Conservation (phyloP, 2,797 vertebrate genomes). For the Anas acuta region DNA sequence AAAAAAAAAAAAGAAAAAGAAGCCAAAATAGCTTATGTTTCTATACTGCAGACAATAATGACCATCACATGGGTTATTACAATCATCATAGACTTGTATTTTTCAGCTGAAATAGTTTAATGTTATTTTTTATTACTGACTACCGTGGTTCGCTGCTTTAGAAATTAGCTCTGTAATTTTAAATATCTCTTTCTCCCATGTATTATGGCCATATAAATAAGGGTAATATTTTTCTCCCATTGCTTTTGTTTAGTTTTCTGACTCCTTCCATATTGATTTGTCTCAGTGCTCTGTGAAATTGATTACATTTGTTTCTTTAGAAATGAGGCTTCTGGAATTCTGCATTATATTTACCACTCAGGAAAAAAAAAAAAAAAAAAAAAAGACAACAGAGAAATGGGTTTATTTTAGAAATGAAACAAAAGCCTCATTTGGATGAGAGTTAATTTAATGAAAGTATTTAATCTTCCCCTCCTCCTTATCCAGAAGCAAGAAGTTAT, state of each 20-base stretch:
- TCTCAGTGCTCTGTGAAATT: constrained; percentile 42
- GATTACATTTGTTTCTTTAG: constrained; percentile 52
- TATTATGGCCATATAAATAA: not conserved
- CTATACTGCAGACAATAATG: not conserved
- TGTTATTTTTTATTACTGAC: constrained; percentile 37
- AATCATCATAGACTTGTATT: not conserved
- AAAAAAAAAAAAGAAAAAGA: not conserved
- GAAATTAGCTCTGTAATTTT: constrained; percentile 46
- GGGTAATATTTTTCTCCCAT: constrained; percentile 14
- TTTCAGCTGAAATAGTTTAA: constrained; percentile 36
- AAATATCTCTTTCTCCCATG: constrained; percentile 27
- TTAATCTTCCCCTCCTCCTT: constrained; percentile 57
- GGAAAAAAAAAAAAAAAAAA: not conserved
- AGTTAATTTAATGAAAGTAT: constrained; percentile 67
- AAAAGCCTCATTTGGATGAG: constrained; percentile 33
- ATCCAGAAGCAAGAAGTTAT: constrained; percentile 21
- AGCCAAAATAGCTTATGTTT: not conserved
- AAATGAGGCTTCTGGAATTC: constrained; percentile 46
- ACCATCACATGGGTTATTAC: not conserved
- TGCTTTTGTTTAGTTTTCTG: constrained; percentile 51
- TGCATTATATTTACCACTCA: constrained; percentile 30
- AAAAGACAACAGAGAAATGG: not conserved
- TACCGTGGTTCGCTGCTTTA: constrained; percentile 13
- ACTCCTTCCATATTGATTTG: constrained; percentile 61
- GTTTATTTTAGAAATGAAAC: constrained; percentile 48